Percentiles rank a stretch among this genome's conserved stretches.
Conservation (phyloP, 30 jellyfish, hydroid and myxozoan genomes). For the Aurelia aurita complex sp. Pacific region DNA sequence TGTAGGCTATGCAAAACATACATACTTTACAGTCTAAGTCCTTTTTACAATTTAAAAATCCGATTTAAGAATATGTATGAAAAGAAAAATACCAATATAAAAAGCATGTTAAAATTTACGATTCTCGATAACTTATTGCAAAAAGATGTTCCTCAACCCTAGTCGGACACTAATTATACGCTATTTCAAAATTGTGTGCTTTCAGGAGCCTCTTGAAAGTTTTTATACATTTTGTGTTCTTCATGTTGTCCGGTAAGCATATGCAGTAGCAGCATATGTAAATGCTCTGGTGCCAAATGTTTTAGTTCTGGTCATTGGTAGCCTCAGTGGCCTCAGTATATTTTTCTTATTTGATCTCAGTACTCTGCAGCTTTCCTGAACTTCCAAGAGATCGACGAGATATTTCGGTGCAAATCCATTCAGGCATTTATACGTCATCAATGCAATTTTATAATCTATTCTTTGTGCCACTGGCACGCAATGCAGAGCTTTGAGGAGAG, state of each 20-base stretch:
- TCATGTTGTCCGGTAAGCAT: conserved; percentile 2
- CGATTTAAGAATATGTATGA: neutral
- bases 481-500: neutral
- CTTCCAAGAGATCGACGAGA: too few species aligned
- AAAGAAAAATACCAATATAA: neutral
- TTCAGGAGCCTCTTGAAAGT: conserved; percentile 29
- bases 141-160: too few species aligned
- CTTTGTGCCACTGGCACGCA: conserved; percentile 21
- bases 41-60: neutral
- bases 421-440: conserved; percentile 3
- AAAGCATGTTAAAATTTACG: too few species aligned
- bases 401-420: neutral
- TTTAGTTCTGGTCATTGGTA: too few species aligned
- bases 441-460: conserved; percentile 5
- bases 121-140: too few species aligned
- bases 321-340: too few species aligned
- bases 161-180: too few species aligned
- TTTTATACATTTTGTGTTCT: conserved; percentile 9
- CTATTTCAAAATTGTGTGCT: neutral
- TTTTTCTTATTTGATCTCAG: too few species aligned
- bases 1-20: too few species aligned
- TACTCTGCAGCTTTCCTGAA: too few species aligned
- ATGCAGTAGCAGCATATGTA: conserved; percentile 1
- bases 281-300: neutral
- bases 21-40: neutral